These are phyloP conservation scores for Ameiurus melas DNA, from an alignment of 2,113 vertebrate species.

Conservation along the genomic window DNA sequence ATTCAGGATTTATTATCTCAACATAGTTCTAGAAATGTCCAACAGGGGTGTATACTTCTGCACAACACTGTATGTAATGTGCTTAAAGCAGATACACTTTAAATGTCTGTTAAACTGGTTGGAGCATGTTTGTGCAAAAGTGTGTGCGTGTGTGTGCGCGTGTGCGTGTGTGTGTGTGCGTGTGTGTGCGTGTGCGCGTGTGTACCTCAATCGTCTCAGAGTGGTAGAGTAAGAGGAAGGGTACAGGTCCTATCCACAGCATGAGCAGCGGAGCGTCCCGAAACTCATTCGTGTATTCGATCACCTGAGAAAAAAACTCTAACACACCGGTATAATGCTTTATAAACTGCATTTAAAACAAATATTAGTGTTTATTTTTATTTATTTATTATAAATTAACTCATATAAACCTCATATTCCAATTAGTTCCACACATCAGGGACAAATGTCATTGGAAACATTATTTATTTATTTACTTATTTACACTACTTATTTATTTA, in stretches of 20 bases:
- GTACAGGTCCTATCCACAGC: conserved; percentile 85
- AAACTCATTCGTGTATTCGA: conserved; percentile 50
- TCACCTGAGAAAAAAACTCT: conserved; percentile 88
- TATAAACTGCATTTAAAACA: neutral
- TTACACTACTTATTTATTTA: neutral
- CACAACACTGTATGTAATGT: neutral
- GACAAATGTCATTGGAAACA: too few species aligned
- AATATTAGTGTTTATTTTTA: neutral
- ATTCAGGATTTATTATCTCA: too few species aligned
- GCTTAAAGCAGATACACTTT: too few species aligned
- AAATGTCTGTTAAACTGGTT: too few species aligned
- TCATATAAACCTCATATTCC: neutral
- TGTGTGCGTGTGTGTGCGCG: neutral
- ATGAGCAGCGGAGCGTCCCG: conserved; percentile 73
- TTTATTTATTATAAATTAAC: neutral
- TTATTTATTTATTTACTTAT: neutral
- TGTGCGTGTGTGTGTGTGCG: neutral
- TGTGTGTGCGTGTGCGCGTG: neutral
- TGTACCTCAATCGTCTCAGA: conserved; percentile 86
- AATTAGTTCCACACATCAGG: too few species aligned
- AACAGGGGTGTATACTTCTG: neutral
- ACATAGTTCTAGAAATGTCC: too few species aligned
- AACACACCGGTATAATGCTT: conserved; percentile 39
- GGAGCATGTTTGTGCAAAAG: too few species aligned
- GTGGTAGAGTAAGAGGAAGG: conserved; percentile 77